Evolutionary conservation across 2,113 vertebrate species (phyloP), one percentile per base, ranked within the genome.

Genomic region (Anarhynchus alexandrinus): DNA sequence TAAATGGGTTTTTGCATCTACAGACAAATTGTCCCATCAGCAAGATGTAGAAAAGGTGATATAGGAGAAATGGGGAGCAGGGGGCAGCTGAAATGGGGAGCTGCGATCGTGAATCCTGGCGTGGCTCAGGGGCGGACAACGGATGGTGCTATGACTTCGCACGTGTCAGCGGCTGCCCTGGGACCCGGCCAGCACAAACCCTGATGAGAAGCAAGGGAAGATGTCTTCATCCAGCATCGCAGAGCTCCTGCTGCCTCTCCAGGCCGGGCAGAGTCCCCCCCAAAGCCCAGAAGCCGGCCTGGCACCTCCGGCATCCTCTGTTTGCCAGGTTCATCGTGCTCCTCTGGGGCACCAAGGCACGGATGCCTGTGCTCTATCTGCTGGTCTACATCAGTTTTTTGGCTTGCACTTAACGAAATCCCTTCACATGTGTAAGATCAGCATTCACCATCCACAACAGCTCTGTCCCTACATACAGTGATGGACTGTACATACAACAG

Each of bases 71-170:
- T 23, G 22, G 49, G 49, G 22, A 51, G 13, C 22, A 51, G 49
- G 49, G 49, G 49, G 12, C 49, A 25, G 49, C 49, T 51, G 64
- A 70, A 82, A 38, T 30, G 1, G 1, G 36, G 65, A 70, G 30
- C 72, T 7, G 29, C 18, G 26, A 25, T 22, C 0, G 1, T 8
- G 55, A 34, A 58, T 38, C 11, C n/a, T 0, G 0, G 5, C 7
- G 36, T 5, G 61, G 47, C 47, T 81, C 58, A 38, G 49, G 52
- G 57, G 70, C 52, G 23, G 27, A 4, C 32, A 19, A 23, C 0
- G 77, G 76, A 26, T 10, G 42, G 79, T 72, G 78, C 80, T 61
- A 55, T 4, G 2, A 54, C 82, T 86, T 42, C 61, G 30, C 57
- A 21, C 0, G 0, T 20, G 36, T 30, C 69, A 52, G 77, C 2